phyloP scores from a whole-genome alignment of 1,140 invertebrate species.

The Phymastichus coffea region DNA sequence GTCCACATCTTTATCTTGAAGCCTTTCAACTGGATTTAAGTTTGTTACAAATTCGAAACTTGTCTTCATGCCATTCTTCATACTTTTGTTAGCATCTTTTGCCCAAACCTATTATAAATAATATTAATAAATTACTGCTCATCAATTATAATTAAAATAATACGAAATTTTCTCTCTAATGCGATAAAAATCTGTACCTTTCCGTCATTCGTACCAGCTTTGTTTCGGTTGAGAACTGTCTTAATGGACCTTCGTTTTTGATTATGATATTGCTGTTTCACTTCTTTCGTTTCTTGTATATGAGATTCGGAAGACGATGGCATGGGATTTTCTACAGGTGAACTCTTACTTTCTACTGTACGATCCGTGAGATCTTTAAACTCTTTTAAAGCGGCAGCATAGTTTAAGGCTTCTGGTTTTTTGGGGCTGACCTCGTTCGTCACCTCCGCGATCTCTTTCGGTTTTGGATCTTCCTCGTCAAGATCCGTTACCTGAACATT shows the following conservation, averaged over 20 bases:
- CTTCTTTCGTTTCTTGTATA: conserved; percentile 17
- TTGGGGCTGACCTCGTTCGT: conserved; percentile 3
- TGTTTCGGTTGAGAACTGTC: conserved; percentile 24
- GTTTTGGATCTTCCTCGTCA: conserved; percentile 34
- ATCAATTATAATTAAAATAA: conserved; percentile 9
- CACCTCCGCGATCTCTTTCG: conserved; percentile 9
- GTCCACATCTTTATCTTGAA: conserved; percentile 11
- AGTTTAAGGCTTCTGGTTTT: conserved; percentile 17
- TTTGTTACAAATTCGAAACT: conserved; percentile 12
- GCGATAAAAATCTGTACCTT: conserved; percentile 5
- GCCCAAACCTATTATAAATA: conserved; percentile 3
- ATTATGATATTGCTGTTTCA: conserved; percentile 5
- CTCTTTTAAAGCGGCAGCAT: conserved; percentile 14
- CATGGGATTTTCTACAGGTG: neutral
- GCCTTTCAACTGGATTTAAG: neutral
- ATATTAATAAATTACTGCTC: too few relatives aligned
- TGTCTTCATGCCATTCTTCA: conserved; percentile 13
- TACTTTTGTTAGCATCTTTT: conserved; percentile 10
- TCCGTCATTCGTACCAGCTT: conserved; percentile 16
- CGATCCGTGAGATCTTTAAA: conserved; percentile 2
- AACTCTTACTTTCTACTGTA: conserved; percentile 9
- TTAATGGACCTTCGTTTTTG: conserved; percentile 23
- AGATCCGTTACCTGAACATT: conserved; percentile 39
- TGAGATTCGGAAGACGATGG: conserved; percentile 10
- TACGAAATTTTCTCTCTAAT: too few relatives aligned